A percentile compares a stretch with the other conserved stretches of the same genome.
These are phyloP conservation scores for Cremastinae sp. DNA, from an alignment of 2,888 invertebrate species.

Conservation along the genomic window DNA sequence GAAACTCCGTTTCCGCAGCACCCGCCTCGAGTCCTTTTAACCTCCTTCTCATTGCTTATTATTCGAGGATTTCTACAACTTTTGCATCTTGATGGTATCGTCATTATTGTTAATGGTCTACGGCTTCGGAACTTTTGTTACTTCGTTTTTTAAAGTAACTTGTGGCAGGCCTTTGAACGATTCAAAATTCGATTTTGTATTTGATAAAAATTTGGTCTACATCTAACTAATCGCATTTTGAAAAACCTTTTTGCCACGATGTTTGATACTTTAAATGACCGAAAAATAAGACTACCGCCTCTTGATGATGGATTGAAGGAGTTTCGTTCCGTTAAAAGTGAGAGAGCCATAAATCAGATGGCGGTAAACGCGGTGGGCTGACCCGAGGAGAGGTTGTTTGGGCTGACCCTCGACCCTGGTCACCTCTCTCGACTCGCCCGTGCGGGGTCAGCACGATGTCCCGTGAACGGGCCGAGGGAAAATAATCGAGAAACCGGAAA, in stretches of 20 bases:
- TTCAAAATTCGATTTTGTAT: no score
- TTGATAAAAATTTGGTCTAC: no score
- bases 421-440: conserved; percentile 61
- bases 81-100: conserved; percentile 22
- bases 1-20: conserved; percentile 39
- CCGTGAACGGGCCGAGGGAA: conserved; percentile 22
- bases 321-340: not conserved
- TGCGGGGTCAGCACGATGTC: conserved; percentile 46
- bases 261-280: no score
- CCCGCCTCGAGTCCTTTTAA: conserved; percentile 8
- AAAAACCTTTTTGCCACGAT: no score
- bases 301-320: conserved; percentile 30
- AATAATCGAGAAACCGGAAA: conserved; percentile 72
- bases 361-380: conserved; percentile 74
- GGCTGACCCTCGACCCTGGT: conserved; percentile 77
- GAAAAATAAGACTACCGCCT: conserved; percentile 9
- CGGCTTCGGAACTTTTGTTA: not conserved
- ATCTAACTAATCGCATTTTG: no score
- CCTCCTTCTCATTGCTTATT: conserved; percentile 52
- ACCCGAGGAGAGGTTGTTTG: conserved; percentile 78
- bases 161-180: no score
- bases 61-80: conserved; percentile 51
- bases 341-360: conserved; percentile 77
- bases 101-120: not conserved
- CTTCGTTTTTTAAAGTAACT: no score